These are phyloP conservation scores for Gracilinanus agilis DNA, from an alignment of 2,113 vertebrate genomes.

Conservation along the genomic window DNA sequence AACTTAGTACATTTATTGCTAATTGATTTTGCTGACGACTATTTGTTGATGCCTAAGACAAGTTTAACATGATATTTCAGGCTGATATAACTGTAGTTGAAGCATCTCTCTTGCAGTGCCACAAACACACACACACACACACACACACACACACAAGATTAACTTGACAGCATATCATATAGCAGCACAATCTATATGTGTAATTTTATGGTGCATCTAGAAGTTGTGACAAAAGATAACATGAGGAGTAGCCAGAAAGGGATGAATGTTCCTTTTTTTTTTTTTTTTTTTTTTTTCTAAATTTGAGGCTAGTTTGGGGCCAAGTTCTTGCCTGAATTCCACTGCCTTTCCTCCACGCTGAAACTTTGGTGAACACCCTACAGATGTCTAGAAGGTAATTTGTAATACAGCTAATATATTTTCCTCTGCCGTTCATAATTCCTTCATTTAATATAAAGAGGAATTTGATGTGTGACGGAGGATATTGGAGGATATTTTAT, in stretches of 20 bases:
- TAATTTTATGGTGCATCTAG: not conserved
- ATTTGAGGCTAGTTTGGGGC: not conserved
- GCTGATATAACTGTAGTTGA: not conserved
- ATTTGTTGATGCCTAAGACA: not conserved
- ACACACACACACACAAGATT: too few relatives aligned
- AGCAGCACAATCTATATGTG: not conserved
- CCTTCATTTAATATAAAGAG: not conserved
- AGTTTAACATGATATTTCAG: not conserved
- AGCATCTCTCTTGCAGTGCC: not conserved
- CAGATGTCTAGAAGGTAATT: not conserved
- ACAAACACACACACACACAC: not conserved
- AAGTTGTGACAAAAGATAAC: not conserved
- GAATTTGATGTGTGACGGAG: not conserved
- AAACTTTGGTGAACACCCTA: not conserved
- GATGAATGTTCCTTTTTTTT: not conserved
- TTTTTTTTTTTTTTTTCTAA: slow-evolving; percentile 15
- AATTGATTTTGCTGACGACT: not conserved
- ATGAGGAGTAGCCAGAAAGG: not conserved
- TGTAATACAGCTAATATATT: not conserved
- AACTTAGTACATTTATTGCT: not conserved
- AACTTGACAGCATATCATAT: not conserved
- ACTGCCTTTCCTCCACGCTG: not conserved
- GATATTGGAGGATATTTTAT: slow-evolving; percentile 9
- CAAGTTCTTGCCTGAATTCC: not conserved
- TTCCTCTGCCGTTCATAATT: not conserved